These are phyloP conservation scores for Frankliniella intonsa DNA, from an alignment of 2,888 invertebrate species.

Conservation along the genomic window DNA sequence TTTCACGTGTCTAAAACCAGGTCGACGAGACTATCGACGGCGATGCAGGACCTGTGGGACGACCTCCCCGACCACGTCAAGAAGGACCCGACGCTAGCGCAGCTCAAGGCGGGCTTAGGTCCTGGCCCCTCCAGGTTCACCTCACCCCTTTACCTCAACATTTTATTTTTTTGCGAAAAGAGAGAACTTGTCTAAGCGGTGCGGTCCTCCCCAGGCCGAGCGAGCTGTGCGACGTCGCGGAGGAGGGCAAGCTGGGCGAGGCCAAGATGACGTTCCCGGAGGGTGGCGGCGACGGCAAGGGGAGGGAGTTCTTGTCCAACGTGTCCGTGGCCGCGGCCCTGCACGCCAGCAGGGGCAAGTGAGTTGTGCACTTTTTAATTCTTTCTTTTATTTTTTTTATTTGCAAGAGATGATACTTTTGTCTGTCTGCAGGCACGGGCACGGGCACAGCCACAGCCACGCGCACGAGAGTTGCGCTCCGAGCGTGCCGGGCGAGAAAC, in stretches of 20 bases:
- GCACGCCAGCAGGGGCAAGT: neutral
- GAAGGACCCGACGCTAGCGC: conserved; percentile 60
- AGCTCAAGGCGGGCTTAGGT: conserved; percentile 54
- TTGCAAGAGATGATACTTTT: neutral
- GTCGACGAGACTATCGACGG: neutral
- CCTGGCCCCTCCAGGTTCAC: conserved; percentile 45
- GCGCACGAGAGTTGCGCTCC: neutral
- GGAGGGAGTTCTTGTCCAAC: neutral
- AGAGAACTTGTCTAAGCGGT: neutral
- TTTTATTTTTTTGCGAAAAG: conserved; percentile 11
- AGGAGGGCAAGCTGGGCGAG: neutral
- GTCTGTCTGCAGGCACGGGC: neutral
- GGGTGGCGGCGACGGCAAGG: neutral
- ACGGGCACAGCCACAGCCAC: neutral
- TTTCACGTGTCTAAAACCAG: neutral
- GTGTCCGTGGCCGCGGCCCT: conserved; percentile 1
- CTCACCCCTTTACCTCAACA: neutral
- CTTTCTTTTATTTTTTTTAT: neutral
- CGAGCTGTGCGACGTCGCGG: neutral
- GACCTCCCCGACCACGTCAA: conserved; percentile 62
- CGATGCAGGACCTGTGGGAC: conserved; percentile 56
- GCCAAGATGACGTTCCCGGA: neutral
- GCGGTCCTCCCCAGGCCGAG: neutral
- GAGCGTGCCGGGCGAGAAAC: neutral
- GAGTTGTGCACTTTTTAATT: neutral